These are phyloP conservation scores for Coregonus ussuriensis DNA, from an alignment of 2,797 vertebrate species.

Conservation along the genomic window DNA sequence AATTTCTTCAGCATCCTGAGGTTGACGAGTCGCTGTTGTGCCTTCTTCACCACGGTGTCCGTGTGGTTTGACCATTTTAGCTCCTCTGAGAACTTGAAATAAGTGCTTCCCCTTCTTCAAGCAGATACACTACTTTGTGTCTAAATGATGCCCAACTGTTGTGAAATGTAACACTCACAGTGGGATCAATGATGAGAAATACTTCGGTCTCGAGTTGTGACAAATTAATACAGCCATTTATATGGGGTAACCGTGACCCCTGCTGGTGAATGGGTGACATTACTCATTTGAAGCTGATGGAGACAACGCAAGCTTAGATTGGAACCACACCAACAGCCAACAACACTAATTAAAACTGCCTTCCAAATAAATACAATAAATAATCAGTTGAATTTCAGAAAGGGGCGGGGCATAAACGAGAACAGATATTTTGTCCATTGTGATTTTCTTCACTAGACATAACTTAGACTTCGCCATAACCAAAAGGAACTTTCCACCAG, in stretches of 20 bases:
- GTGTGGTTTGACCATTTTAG: too few relatives aligned
- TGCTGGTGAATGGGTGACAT: slow-evolving; percentile 58
- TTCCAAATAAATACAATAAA: too few relatives aligned
- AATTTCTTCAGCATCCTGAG: too few relatives aligned
- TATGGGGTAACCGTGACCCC: slow-evolving; percentile 66
- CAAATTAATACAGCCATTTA: slow-evolving; percentile 27
- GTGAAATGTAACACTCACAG: slow-evolving; percentile 7
- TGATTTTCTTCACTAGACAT: not conserved
- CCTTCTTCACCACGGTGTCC: too few relatives aligned
- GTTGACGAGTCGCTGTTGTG: too few relatives aligned
- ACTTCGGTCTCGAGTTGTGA: not conserved
- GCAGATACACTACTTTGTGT: too few relatives aligned
- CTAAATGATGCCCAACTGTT: too few relatives aligned
- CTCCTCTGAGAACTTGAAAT: not conserved
- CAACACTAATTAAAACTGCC: not conserved
- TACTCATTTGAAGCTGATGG: slow-evolving; percentile 26
- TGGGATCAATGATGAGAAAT: not conserved
- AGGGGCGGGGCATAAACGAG: not conserved
- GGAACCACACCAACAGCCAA: not conserved
- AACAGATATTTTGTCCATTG: not conserved
- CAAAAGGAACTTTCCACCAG: not conserved
- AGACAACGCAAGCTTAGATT: not conserved
- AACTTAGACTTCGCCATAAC: not conserved
- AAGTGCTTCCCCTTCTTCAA: not conserved
- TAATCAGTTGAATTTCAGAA: not conserved